Evolutionary conservation across 2,797 vertebrate species (phyloP).

Genomic region (Thaleichthys pacificus): DNA sequence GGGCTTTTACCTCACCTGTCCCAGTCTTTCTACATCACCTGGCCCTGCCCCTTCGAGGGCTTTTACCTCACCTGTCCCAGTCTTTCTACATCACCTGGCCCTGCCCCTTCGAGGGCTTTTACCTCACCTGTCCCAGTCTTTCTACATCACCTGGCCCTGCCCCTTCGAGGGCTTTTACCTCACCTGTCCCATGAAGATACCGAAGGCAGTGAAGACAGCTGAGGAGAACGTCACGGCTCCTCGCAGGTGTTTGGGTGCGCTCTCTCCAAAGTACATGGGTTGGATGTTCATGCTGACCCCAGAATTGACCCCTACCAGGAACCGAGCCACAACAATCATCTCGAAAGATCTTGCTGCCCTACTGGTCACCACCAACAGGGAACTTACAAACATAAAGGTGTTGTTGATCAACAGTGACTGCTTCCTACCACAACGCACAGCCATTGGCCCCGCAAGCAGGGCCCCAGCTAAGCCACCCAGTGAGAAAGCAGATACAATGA

Average conservation of each 20-base stretch:
- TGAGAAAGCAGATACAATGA: slow-evolving; percentile 81
- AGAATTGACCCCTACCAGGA: slow-evolving; percentile 83
- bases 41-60: too few relatives aligned
- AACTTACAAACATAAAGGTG: slow-evolving; percentile 71
- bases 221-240: slow-evolving; percentile 85
- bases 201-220: slow-evolving; percentile 84
- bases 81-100: not conserved
- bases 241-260: slow-evolving; percentile 82
- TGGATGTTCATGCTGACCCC: slow-evolving; percentile 90
- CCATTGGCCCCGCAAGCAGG: slow-evolving; percentile 83
- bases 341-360: slow-evolving; percentile 78
- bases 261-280: slow-evolving; percentile 92
- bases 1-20: slow-evolving; percentile 70
- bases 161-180: slow-evolving; percentile 2
- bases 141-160: not conserved
- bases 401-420: slow-evolving; percentile 85
- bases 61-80: slow-evolving; percentile 76
- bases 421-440: slow-evolving; percentile 83
- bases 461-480: slow-evolving; percentile 84
- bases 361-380: slow-evolving; percentile 75
- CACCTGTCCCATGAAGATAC: slow-evolving; percentile 85
- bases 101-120: not conserved
- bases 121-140: not conserved
- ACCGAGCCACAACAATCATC: slow-evolving; percentile 83
- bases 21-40: slow-evolving; percentile 51